Base-by-base conservation (phyloP, 2,888 invertebrate genomes). In the Tanaodytes sp. region DNA sequence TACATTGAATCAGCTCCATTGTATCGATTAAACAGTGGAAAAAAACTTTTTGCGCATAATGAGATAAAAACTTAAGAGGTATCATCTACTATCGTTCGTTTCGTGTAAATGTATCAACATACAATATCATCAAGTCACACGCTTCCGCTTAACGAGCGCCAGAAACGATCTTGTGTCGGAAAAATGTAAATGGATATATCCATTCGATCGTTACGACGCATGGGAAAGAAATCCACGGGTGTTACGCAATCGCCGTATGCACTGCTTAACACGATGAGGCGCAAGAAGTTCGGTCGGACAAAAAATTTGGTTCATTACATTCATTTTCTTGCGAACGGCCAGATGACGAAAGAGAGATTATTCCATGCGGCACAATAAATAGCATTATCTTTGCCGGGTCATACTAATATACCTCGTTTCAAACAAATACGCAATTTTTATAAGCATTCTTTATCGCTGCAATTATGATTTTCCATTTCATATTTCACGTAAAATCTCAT, bases 141-240 rank as follows among this genome's bases (percentile, higher is more conserved):
- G 52, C 65, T 70, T 70, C 65, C 61, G 61, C 51, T 58, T 52
- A 65, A 65, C 58, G 40, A 64, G 48, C 45, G 37, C 43, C 18
- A 51, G 51, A 31, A 64, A 42, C 46, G 64, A 51, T 45, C 18
- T 33, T 30, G 45, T 14, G 46, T 55, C 52, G 59, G 46, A 66
- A 71, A 71, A 71, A 63, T 66, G 58, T 63, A 71, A 66, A 66
- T 71, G 57, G 62, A 52, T 66, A 54, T 63, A 63, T 63, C 66
- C 59, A 66, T 55, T 54, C 42, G 31, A 57, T 66, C 49, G 59
- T 71, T 71, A 59, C 66, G 59, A 67, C 63, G 71, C 59, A 66
- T 71, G 71, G 51, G 66, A 71, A 71, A 71, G 62, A 66, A 66
- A 63, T 62, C 43, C 58, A 54, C 55, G 43, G 59, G 18, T 39